Evolutionary conservation across 2,113 vertebrate genomes (phyloP), one percentile per base, ranked within the genome.

Genomic region (Chamaetylas fuelleborni): DNA sequence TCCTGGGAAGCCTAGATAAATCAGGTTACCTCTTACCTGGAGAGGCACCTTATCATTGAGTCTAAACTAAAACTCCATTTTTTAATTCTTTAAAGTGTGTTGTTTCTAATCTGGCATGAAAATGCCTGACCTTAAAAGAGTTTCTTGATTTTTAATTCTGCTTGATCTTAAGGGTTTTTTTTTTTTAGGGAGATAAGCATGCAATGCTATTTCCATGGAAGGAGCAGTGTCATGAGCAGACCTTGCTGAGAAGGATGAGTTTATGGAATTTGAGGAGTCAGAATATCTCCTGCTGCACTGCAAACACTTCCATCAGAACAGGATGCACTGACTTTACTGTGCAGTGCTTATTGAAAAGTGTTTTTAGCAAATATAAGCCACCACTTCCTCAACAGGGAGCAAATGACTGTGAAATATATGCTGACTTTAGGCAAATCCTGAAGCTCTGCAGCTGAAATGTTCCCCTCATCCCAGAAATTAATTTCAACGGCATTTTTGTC

Each of bases 391-490:
- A 34, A 43, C 19, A 45, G 69, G 18, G 26, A 71, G 4, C 4
- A 70, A 42, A 53, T 38, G 29, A 33, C 51, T 79, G 57, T 71
- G 42, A 76, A 90, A 38, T 24, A 43, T 1, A 42, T 6, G 9
- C 11, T 34, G 67, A 50, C 19, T 74, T 66, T 3, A 57, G 47
- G n/a, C 40, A 95, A 90, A 80, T 61, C 42, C n/a, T 57, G 51
- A 57, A 66, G 31, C 4, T 71, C 10, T 66, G 22, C 33, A 34
- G 17, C 19, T 60, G 51, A 70, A 65, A 73, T 28, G 3, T 28
- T 4, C 9, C 11, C 11, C 8, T 9, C 50, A 9, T 3, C 10
- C 2, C 18, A 1, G 2, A 53, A 66, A 77, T 36, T 4, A 62
- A n/a, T 84, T 87, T 72, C 28, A 84, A 5, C 7, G 16, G 12